These are phyloP conservation scores for Sciaenops ocellatus DNA, from an alignment of 2,797 vertebrate genomes.

Conservation along the genomic window DNA sequence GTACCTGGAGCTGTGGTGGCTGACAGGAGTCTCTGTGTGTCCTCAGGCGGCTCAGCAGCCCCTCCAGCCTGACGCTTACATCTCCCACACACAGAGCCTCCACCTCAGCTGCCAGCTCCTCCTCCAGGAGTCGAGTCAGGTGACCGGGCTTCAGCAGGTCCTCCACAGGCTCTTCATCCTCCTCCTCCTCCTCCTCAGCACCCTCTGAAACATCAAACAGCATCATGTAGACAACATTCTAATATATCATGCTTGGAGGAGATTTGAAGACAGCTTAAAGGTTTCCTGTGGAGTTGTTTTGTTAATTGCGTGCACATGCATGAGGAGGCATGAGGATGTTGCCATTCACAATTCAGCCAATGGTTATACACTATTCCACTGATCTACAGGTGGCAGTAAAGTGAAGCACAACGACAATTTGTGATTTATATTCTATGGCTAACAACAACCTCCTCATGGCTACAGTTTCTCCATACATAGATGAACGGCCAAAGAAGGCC, in stretches of 20 bases:
- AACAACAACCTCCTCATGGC: neutral
- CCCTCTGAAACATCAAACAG: conserved; percentile 58
- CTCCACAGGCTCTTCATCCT: conserved; percentile 59
- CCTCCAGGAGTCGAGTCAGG: conserved; percentile 90
- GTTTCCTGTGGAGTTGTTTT: no score
- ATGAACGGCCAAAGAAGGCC: neutral
- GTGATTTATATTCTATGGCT: no score
- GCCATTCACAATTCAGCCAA: neutral
- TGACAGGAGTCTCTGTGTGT: conserved; percentile 85
- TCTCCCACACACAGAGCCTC: conserved; percentile 87
- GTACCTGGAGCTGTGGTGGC: conserved; percentile 87
- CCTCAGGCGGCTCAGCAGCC: conserved; percentile 87
- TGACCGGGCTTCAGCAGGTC: conserved; percentile 89
- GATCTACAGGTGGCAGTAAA: neutral
- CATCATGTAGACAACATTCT: neutral
- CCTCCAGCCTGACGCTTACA: conserved; percentile 80
- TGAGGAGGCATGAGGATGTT: no score
- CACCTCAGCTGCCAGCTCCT: conserved; percentile 88
- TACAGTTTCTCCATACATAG: neutral
- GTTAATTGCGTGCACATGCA: no score
- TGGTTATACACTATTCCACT: neutral
- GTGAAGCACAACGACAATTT: neutral
- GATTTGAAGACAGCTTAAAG: neutral
- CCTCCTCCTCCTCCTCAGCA: conserved; percentile 60
- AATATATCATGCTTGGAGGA: neutral